phyloP scores from a whole-genome alignment of 2,797 vertebrate species.

The Enteromius trimaculatus region DNA sequence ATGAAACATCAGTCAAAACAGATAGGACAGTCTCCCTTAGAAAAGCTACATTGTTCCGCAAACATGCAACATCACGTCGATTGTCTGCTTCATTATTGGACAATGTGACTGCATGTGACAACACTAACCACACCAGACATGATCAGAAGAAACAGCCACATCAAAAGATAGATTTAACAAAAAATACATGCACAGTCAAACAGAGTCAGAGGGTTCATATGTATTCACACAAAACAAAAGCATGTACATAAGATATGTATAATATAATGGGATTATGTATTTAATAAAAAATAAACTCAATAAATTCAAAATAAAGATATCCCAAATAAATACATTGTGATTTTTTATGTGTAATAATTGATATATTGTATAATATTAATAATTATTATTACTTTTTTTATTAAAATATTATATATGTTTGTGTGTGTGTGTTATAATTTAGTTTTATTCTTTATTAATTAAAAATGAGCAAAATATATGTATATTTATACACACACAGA shows the following conservation, averaged over 20 bases:
- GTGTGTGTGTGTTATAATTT: no score
- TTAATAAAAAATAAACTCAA: not conserved
- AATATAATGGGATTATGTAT: not conserved
- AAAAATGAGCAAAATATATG: no score
- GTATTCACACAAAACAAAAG: not conserved
- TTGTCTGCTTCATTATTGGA: not conserved
- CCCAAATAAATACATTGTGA: no score
- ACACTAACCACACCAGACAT: not conserved
- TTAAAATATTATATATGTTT: no score
- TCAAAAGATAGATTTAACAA: constrained; percentile 14
- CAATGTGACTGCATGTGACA: not conserved
- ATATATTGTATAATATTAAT: no score
- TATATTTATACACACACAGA: no score
- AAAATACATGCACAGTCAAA: not conserved
- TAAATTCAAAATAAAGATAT: no score
- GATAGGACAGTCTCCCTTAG: not conserved
- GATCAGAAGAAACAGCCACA: constrained; percentile 29
- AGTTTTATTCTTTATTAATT: no score
- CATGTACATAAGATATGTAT: not conserved
- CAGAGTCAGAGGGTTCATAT: not conserved
- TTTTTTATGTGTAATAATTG: no score
- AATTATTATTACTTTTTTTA: no score
- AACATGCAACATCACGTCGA: constrained; percentile 30
- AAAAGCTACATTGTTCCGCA: constrained; percentile 21
- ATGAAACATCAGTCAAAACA: constrained; percentile 9